Evolutionary conservation across 37 sponge, comb jelly and placozoan genomes (phyloP).

Genomic region (Cladorhizidae sp.): DNA sequence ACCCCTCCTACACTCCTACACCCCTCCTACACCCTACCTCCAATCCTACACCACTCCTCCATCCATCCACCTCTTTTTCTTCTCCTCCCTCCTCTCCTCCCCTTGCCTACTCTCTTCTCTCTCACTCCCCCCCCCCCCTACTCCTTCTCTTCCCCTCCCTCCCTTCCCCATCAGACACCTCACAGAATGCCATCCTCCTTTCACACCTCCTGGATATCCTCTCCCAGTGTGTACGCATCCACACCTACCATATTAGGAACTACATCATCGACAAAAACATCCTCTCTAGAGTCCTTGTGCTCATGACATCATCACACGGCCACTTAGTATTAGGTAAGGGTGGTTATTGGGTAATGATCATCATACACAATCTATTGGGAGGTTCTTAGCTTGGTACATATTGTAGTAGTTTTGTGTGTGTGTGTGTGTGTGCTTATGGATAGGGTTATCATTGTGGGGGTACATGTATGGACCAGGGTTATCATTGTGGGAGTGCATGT

Average conservation of each 20-base stretch:
- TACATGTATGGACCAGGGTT: too few species aligned
- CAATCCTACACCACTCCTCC: neutral
- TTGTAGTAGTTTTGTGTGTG: too few species aligned
- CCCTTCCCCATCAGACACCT: conserved; percentile 50
- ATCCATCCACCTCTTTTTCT: neutral
- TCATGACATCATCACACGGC: conserved; percentile 80
- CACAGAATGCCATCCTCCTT: conserved; percentile 82
- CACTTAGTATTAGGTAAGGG: conserved; percentile 86
- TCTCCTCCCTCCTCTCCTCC: neutral
- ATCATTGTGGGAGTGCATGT: too few species aligned
- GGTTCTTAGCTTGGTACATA: too few species aligned
- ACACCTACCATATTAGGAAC: conserved; percentile 93
- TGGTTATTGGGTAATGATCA: neutral
- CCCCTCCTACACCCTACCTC: neutral
- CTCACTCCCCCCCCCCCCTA: neutral
- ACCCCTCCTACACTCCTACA: neutral
- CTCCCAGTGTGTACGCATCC: conserved; percentile 88
- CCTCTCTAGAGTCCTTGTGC: conserved; percentile 82
- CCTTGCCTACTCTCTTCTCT: neutral
- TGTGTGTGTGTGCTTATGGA: too few species aligned
- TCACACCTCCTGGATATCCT: conserved; percentile 92
- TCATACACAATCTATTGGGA: neutral
- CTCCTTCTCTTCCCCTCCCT: neutral
- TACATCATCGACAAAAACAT: conserved; percentile 95
- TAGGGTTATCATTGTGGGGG: too few species aligned